Evolutionary conservation across 2,797 vertebrate species (phyloP).

Genomic region (Pempheris klunzingeri): DNA sequence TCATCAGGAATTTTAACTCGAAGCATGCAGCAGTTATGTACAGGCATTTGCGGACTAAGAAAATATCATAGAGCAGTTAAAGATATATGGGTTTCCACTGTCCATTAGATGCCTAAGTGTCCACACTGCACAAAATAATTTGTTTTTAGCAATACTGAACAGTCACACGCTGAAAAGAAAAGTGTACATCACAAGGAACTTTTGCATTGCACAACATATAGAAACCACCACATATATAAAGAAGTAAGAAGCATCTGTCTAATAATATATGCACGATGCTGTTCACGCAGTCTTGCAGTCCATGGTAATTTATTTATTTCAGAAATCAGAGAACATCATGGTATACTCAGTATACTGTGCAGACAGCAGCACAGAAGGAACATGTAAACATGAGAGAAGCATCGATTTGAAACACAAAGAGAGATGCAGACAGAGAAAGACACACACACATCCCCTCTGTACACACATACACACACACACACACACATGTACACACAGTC

Average conservation of each 20-base stretch:
- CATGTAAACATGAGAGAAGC: slow-evolving; percentile 60
- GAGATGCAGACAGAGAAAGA: slow-evolving; percentile 34
- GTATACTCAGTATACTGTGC: slow-evolving; percentile 20
- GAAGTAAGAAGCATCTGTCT: slow-evolving; percentile 2
- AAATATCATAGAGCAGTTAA: slow-evolving; percentile 9
- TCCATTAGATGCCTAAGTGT: not conserved
- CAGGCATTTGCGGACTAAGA: slow-evolving; percentile 12
- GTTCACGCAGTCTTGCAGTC: slow-evolving; percentile 17
- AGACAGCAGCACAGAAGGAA: slow-evolving; percentile 35
- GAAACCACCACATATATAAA: not conserved
- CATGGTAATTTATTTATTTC: slow-evolving; percentile 51
- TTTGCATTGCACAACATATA: not conserved
- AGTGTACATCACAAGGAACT: not conserved
- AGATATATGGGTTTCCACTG: slow-evolving; percentile 5
- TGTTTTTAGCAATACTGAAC: not conserved
- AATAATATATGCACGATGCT: slow-evolving; percentile 34
- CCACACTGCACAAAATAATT: not conserved
- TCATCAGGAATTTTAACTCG: slow-evolving; percentile 51
- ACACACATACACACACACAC: slow-evolving; percentile 21
- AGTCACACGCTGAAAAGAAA: slow-evolving; percentile 22
- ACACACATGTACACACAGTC: slow-evolving; percentile 31
- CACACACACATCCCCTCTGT: slow-evolving; percentile 22
- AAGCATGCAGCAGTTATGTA: slow-evolving; percentile 26
- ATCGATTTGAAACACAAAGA: slow-evolving; percentile 63
- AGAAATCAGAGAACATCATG: slow-evolving; percentile 46